These are phyloP conservation scores for Catotricha subobsoleta DNA, from an alignment of 2,888 invertebrate genomes.

Conservation along the genomic window DNA sequence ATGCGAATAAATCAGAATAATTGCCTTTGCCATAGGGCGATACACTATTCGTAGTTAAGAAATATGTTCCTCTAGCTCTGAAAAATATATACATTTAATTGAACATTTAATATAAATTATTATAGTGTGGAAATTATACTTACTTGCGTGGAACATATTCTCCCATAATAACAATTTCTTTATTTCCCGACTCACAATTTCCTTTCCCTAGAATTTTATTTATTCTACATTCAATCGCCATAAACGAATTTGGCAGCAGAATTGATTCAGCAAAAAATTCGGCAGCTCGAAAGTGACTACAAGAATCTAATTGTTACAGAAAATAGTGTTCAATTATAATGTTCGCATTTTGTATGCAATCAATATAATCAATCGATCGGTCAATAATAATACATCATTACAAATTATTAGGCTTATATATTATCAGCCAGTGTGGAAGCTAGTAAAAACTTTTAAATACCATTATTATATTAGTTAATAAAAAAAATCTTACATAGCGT, in stretches of 20 bases:
- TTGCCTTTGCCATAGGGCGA: conserved; percentile 20
- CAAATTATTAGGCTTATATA: too few relatives aligned
- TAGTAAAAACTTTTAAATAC: too few relatives aligned
- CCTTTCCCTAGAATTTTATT: conserved; percentile 7
- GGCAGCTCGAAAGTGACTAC: conserved; percentile 27
- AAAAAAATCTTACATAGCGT: conserved; percentile 17
- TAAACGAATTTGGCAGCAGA: conserved; percentile 20
- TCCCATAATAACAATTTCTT: conserved; percentile 21
- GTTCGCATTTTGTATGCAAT: too few relatives aligned
- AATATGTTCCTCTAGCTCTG: conserved; percentile 21
- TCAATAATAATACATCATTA: too few relatives aligned
- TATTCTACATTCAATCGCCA: conserved; percentile 19
- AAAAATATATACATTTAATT: not conserved
- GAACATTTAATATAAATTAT: conserved; percentile 1
- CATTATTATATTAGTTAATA: too few relatives aligned
- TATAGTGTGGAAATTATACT: not conserved
- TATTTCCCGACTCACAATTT: conserved; percentile 6
- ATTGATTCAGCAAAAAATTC: conserved; percentile 25
- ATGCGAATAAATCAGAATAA: too few relatives aligned
- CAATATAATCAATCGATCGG: too few relatives aligned
- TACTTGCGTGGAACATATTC: conserved; percentile 21
- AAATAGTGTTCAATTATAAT: not conserved
- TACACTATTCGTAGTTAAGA: conserved; percentile 20
- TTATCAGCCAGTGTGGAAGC: too few relatives aligned
- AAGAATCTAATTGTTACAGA: conserved; percentile 14